Percentiles rank a stretch among this genome's conserved stretches.
Evolutionary conservation across 2,797 vertebrate species (phyloP).

Genomic region (Mormyrops boulengeri): DNA sequence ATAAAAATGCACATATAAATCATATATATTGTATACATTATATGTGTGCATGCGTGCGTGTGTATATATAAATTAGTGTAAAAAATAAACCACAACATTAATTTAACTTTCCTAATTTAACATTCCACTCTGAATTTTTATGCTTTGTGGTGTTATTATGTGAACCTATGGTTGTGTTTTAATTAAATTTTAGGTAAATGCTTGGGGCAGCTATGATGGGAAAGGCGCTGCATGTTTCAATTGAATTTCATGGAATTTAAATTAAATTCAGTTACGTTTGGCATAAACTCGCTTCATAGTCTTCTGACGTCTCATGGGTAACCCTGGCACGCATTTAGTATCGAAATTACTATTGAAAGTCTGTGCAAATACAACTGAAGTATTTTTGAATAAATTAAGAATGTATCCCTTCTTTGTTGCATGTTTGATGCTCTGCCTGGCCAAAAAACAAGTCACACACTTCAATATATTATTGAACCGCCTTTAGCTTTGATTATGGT

Average conservation of each 20-base stretch:
- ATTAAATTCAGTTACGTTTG: background rate
- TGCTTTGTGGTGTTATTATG: background rate
- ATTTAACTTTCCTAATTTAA: background rate
- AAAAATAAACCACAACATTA: background rate
- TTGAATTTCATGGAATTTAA: background rate
- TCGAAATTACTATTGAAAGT: background rate
- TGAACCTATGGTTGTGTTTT: background rate
- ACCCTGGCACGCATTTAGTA: background rate
- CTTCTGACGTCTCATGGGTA: background rate
- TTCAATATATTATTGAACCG: background rate
- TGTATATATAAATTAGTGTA: background rate
- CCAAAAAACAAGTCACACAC: background rate
- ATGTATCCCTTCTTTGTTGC: background rate
- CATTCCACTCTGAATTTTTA: background rate
- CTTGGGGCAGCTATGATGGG: background rate
- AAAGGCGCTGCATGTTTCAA: background rate
- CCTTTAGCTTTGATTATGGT: background rate
- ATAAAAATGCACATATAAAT: background rate
- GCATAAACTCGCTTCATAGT: background rate
- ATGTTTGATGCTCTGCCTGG: background rate
- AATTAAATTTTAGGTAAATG: background rate
- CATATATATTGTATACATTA: background rate
- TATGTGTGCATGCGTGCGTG: background rate
- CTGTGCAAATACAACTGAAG: background rate
- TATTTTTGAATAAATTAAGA: background rate